phyloP scores from a whole-genome alignment of 30 jellyfish, hydroid and myxozoan species.

The Hydra vulgaris region DNA sequence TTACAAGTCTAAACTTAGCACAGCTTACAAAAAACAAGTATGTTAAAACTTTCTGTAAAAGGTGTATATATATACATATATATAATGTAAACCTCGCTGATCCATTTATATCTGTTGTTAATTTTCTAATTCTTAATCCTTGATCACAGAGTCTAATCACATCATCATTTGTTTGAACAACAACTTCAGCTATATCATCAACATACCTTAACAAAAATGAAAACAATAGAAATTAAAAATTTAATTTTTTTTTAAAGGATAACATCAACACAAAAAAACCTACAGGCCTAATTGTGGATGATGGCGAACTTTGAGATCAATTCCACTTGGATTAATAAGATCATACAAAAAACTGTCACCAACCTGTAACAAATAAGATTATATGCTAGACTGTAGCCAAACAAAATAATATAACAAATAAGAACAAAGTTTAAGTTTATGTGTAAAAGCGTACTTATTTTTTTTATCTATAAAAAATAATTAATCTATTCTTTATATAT shows the following conservation, averaged over 20 bases:
- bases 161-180: conserved; percentile 65
- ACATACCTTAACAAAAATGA: conserved; percentile 17
- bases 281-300: conserved; percentile 70
- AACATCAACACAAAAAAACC: neutral
- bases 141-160: conserved; percentile 66
- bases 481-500: no score
- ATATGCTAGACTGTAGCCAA: no score
- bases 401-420: no score
- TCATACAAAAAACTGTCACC: conserved; percentile 60
- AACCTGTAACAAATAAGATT: conserved; percentile 34
- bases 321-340: conserved; percentile 81
- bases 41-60: no score
- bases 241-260: no score
- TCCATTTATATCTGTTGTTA: conserved; percentile 13
- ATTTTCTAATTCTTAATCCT: conserved; percentile 65
- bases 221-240: no score
- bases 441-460: no score
- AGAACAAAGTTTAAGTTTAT: no score
- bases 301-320: conserved; percentile 57
- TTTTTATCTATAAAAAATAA: no score
- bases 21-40: no score
- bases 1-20: no score
- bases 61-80: no score
- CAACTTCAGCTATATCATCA: conserved; percentile 78
- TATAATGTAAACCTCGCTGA: neutral